Conservation (phyloP, 1,140 invertebrate genomes). For the Aleiodes sp. region DNA sequence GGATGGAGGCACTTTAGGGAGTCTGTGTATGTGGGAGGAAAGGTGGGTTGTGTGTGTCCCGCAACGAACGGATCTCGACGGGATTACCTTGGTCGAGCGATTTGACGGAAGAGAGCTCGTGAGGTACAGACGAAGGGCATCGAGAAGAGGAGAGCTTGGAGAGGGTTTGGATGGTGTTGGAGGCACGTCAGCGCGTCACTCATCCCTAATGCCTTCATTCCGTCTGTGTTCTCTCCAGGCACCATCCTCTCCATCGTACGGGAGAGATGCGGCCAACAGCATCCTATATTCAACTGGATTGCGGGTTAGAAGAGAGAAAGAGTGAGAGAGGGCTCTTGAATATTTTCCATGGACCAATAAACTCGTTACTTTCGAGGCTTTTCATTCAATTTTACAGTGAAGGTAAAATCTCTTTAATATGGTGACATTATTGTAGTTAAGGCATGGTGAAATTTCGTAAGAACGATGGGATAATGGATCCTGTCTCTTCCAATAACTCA, state of each 20-base stretch:
- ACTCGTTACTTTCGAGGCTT: conserved; percentile 57
- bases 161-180: not conserved
- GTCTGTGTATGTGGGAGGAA: conserved; percentile 1
- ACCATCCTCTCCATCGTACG: not conserved
- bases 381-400: conserved; percentile 64
- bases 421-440: conserved; percentile 54
- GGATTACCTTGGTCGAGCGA: conserved; percentile 47
- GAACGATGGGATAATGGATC: conserved; percentile 24
- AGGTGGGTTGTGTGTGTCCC: conserved; percentile 31
- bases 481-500: conserved; percentile 5
- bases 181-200: conserved; percentile 56
- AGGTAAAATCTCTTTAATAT: conserved; percentile 63
- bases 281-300: too few relatives aligned
- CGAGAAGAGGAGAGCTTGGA: too few relatives aligned
- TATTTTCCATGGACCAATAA: conserved; percentile 56
- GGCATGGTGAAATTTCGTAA: conserved; percentile 3
- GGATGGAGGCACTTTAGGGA: conserved; percentile 26
- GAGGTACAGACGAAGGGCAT: conserved; percentile 38
- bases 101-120: conserved; percentile 49
- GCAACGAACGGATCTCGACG: conserved; percentile 40
- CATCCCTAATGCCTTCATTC: conserved; percentile 59
- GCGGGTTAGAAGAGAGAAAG: not conserved
- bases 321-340: conserved; percentile 42
- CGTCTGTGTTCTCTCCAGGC: conserved; percentile 50
- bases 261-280: not conserved